Conservation (phyloP, 2,888 invertebrate genomes). For the Sarcophaga carnaria region DNA sequence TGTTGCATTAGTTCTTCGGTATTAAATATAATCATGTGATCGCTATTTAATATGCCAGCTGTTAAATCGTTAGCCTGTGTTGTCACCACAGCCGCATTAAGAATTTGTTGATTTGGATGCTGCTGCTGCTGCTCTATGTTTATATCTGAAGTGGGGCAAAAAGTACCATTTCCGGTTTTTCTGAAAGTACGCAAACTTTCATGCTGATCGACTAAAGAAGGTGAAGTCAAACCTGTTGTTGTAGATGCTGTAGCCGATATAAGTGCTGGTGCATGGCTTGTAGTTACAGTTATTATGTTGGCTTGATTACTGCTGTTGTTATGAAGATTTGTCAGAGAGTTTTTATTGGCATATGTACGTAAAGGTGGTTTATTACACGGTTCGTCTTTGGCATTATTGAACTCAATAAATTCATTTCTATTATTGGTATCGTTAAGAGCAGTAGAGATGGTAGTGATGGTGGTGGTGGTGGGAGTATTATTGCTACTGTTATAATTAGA, state of each 20-base stretch:
- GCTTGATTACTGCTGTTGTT: slow-evolving; percentile 17
- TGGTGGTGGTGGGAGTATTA: slow-evolving; percentile 35
- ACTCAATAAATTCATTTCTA: slow-evolving; percentile 43
- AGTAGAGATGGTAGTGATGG: slow-evolving; percentile 24
- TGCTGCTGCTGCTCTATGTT: slow-evolving; percentile 56
- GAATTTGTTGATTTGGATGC: slow-evolving; percentile 7
- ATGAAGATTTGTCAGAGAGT: slow-evolving; percentile 35
- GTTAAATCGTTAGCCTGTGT: slow-evolving; percentile 63
- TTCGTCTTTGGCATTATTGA: slow-evolving; percentile 36
- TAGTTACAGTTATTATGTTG: slow-evolving; percentile 43
- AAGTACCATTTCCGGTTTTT: slow-evolving; percentile 39
- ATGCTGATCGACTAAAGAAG: slow-evolving; percentile 44
- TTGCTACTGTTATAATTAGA: slow-evolving; percentile 35
- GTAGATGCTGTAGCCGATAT: slow-evolving; percentile 38
- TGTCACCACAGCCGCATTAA: slow-evolving; percentile 60
- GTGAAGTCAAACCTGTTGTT: slow-evolving; percentile 36
- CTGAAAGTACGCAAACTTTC: slow-evolving; percentile 51
- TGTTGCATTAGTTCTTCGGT: slow-evolving; percentile 68
- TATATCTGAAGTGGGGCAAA: slow-evolving; percentile 59
- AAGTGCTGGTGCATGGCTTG: slow-evolving; percentile 24
- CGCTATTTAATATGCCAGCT: slow-evolving; percentile 53
- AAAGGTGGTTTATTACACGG: slow-evolving; percentile 38
- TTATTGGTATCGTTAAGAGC: slow-evolving; percentile 17
- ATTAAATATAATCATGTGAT: slow-evolving; percentile 70
- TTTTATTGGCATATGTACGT: slow-evolving; percentile 60